These are phyloP conservation scores for Haliclystus octoradiatus DNA, from an alignment of 30 jellyfish, hydroid and myxozoan genomes.

Conservation along the genomic window DNA sequence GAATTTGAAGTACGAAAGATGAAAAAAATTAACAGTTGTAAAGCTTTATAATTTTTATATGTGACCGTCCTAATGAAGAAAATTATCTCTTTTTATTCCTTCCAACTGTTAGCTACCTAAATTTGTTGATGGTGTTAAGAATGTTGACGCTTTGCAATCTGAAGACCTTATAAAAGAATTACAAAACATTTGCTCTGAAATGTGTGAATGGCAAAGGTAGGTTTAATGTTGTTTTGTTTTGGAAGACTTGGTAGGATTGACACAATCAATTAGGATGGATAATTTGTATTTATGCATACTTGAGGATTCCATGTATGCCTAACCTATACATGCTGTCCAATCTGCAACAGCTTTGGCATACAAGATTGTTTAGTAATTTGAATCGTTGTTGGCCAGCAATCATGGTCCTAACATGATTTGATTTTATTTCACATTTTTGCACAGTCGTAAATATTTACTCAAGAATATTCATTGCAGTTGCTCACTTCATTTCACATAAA, in stretches of 20 bases:
- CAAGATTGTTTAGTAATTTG: neutral
- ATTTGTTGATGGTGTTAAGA: slow-evolving; percentile 16
- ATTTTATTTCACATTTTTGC: neutral
- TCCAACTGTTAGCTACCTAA: slow-evolving; percentile 18
- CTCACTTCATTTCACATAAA: neutral
- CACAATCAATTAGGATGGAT: no score
- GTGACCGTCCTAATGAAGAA: neutral
- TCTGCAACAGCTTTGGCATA: neutral
- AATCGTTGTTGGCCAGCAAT: slow-evolving; percentile 1
- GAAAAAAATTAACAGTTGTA: no score
- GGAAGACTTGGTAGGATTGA: no score
- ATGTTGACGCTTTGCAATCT: slow-evolving; percentile 44
- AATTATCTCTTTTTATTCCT: neutral
- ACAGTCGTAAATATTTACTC: neutral
- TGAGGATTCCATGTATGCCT: neutral
- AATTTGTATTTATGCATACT: no score
- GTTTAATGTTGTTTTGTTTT: neutral
- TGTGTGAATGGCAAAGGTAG: slow-evolving; percentile 85
- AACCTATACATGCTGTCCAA: neutral
- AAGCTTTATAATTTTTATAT: no score
- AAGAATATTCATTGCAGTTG: neutral
- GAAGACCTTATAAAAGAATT: slow-evolving; percentile 61
- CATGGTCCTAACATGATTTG: neutral
- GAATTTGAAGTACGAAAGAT: no score
- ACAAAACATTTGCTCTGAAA: slow-evolving; percentile 75